A percentile compares a stretch with the other conserved stretches of the same genome.
These are phyloP conservation scores for Troides helena DNA, from an alignment of 2,888 invertebrate genomes.

Conservation along the genomic window DNA sequence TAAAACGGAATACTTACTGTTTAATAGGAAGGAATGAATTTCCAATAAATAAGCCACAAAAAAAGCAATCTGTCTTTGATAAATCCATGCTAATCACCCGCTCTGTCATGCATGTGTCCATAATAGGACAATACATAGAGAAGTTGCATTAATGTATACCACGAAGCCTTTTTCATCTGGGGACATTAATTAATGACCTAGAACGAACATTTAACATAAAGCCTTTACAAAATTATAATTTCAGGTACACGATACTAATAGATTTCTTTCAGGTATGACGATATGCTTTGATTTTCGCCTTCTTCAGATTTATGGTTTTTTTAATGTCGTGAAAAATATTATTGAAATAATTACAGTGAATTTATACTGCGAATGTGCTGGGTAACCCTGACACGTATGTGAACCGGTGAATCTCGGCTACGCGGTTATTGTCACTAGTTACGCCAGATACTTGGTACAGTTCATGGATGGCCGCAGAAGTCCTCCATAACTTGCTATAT, in stretches of 20 bases:
- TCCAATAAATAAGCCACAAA: slow-evolving; percentile 2
- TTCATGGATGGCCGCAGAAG: neutral
- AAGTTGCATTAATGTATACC: neutral
- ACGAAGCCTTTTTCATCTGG: slow-evolving; percentile 3
- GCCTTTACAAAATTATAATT: neutral
- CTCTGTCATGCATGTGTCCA: neutral
- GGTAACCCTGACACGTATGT: neutral
- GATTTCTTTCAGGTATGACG: no score
- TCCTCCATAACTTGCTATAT: neutral
- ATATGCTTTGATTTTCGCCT: no score
- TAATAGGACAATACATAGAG: neutral
- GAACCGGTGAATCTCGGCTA: neutral
- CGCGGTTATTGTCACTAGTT: neutral
- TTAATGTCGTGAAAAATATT: neutral
- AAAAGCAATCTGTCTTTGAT: neutral
- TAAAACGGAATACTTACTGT: slow-evolving; percentile 4
- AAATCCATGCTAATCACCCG: slow-evolving; percentile 5
- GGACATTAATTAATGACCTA: neutral
- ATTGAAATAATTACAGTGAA: neutral
- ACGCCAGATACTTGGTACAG: neutral
- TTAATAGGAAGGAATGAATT: slow-evolving; percentile 14
- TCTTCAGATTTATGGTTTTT: no score
- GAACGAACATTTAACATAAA: neutral
- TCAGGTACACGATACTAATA: no score
- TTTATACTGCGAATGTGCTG: neutral